Evolutionary conservation across 2,113 vertebrate species (phyloP).

Genomic region (Peromyscus californicus): DNA sequence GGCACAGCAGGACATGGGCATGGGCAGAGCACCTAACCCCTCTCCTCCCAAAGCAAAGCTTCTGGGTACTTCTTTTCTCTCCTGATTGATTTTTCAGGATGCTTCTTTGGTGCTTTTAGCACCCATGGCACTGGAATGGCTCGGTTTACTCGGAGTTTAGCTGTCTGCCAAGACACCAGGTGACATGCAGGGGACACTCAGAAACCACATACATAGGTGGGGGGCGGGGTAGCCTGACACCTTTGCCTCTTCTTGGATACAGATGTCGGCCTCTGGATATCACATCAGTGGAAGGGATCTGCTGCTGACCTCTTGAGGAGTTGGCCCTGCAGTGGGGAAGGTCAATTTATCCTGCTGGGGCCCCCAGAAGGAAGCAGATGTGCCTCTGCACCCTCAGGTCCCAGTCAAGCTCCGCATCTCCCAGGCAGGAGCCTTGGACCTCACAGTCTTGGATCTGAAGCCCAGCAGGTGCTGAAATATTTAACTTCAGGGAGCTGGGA

Average conservation of each 20-base stretch:
- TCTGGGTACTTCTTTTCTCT: neutral
- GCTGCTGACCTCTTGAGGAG: constrained; percentile 46
- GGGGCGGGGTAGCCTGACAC: constrained; percentile 43
- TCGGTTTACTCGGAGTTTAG: constrained; percentile 78
- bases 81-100: neutral
- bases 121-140: constrained; percentile 55
- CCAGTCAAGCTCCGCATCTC: rapidly evolving
- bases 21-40: neutral
- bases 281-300: constrained; percentile 51
- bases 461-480: neutral
- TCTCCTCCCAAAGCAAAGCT: neutral
- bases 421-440: neutral
- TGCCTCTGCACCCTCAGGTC: rapidly evolving
- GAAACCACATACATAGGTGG: constrained; percentile 75
- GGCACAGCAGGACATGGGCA: rapidly evolving
- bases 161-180: constrained; percentile 84
- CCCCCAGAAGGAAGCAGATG: neutral
- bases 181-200: constrained; percentile 81
- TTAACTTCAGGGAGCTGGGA: neutral
- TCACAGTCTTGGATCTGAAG: constrained; percentile 4
- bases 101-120: constrained; percentile 61
- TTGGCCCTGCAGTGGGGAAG: constrained; percentile 52
- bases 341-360: constrained; percentile 38
- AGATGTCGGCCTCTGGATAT: constrained; percentile 74
- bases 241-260: constrained; percentile 71